Evolutionary conservation across 1,140 invertebrate species (phyloP).

Genomic region (Rhopalosiphum padi): DNA sequence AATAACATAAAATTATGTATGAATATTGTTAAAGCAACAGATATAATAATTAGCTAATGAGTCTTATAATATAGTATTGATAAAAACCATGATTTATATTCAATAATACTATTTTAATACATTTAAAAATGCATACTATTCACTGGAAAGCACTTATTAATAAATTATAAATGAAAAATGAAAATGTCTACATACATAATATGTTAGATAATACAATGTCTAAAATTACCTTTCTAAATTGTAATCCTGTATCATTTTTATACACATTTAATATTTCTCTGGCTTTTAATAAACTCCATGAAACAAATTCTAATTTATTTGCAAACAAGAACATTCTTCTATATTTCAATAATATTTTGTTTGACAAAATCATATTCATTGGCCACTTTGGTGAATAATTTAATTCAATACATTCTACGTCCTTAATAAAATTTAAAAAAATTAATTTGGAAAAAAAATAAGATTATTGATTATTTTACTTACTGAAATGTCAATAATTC

Average conservation of each 20-base stretch:
- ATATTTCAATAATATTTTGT: constrained; percentile 49
- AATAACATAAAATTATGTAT: background rate
- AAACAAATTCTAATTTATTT: constrained; percentile 49
- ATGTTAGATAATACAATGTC: background rate
- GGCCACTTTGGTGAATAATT: constrained; percentile 30
- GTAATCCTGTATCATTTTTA: constrained; percentile 40
- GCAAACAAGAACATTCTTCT: constrained; percentile 48
- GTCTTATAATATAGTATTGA: background rate
- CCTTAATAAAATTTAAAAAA: constrained; percentile 13
- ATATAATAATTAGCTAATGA: background rate
- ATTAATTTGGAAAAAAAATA: background rate
- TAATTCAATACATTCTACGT: constrained; percentile 46
- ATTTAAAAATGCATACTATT: background rate
- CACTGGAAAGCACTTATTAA: background rate
- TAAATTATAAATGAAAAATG: background rate
- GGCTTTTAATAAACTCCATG: constrained; percentile 44
- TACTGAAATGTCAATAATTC: constrained; percentile 34
- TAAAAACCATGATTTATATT: no score
- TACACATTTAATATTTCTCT: constrained; percentile 33
- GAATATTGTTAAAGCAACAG: background rate
- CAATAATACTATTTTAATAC: background rate
- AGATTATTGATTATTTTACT: background rate
- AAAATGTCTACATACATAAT: background rate
- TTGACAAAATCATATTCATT: constrained; percentile 27
- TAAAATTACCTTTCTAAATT: constrained; percentile 39